phyloP scores from a whole-genome alignment of 2,113 vertebrate species.

The Vombatus ursinus region DNA sequence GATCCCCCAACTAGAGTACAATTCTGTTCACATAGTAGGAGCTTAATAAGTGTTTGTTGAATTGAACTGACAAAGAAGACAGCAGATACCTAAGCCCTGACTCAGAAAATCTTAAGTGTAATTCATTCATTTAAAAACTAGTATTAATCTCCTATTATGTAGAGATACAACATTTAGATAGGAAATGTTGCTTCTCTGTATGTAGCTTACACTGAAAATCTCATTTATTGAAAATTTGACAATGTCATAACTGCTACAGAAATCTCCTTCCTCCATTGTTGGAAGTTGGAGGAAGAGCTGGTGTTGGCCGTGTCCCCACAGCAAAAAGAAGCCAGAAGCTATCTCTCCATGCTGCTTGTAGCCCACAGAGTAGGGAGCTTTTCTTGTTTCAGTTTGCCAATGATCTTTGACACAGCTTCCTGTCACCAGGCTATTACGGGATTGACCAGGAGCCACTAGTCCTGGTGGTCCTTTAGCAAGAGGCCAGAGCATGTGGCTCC shows the following conservation, averaged over 20 bases:
- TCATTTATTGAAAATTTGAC: background rate
- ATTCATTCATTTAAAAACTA: background rate
- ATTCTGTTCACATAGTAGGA: background rate
- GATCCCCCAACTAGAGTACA: background rate
- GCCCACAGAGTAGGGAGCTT: background rate
- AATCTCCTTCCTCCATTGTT: background rate
- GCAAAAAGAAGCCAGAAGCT: background rate
- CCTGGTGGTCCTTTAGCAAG: background rate
- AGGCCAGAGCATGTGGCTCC: background rate
- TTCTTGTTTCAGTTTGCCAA: background rate
- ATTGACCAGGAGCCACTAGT: background rate
- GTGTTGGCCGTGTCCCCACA: background rate
- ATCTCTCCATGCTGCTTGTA: background rate
- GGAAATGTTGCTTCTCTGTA: background rate
- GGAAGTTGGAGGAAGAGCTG: background rate
- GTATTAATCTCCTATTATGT: background rate
- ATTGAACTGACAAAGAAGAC: background rate
- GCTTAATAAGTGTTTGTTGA: background rate
- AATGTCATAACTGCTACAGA: background rate
- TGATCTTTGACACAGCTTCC: background rate
- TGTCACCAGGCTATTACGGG: background rate
- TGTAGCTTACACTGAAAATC: background rate
- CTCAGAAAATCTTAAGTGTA: background rate
- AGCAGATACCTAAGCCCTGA: background rate
- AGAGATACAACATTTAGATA: background rate